These are phyloP conservation scores for Choloepus didactylus DNA, from an alignment of 2,797 vertebrate genomes.

Conservation along the genomic window DNA sequence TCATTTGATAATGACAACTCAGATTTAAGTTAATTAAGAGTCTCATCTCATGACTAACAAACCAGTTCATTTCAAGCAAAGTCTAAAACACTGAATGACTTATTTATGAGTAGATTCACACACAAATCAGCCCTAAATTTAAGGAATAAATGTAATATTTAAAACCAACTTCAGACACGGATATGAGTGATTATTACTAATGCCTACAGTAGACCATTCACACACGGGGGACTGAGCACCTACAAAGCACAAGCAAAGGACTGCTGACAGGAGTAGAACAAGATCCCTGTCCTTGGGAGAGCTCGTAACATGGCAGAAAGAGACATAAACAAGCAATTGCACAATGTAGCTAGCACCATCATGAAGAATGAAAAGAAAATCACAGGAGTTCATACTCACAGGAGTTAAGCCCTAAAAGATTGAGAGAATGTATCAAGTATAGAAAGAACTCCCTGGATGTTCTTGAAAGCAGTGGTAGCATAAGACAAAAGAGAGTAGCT, in stretches of 20 bases:
- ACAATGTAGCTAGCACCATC: slow-evolving; percentile 74
- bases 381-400: neutral
- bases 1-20: slow-evolving; percentile 1
- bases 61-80: slow-evolving; percentile 33
- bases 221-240: neutral
- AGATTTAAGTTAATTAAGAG: neutral
- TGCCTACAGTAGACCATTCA: neutral
- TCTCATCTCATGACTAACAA: slow-evolving; percentile 15
- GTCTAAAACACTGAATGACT: slow-evolving; percentile 59
- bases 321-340: neutral
- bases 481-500: neutral
- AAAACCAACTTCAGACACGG: slow-evolving; percentile 29
- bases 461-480: slow-evolving; percentile 61
- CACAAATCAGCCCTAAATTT: slow-evolving; percentile 27
- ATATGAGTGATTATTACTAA: slow-evolving; percentile 3
- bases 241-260: neutral
- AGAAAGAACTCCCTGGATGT: slow-evolving; percentile 53
- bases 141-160: slow-evolving; percentile 39
- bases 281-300: slow-evolving; percentile 1
- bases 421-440: slow-evolving; percentile 63
- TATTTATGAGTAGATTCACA: neutral
- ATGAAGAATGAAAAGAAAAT: slow-evolving; percentile 53
- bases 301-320: neutral
- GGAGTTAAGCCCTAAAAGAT: slow-evolving; percentile 56
- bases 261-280: neutral